A percentile compares a stretch with the other conserved stretches of the same genome.
Evolutionary conservation across 2,113 vertebrate genomes (phyloP).

Genomic region (Rhinopithecus roxellana): DNA sequence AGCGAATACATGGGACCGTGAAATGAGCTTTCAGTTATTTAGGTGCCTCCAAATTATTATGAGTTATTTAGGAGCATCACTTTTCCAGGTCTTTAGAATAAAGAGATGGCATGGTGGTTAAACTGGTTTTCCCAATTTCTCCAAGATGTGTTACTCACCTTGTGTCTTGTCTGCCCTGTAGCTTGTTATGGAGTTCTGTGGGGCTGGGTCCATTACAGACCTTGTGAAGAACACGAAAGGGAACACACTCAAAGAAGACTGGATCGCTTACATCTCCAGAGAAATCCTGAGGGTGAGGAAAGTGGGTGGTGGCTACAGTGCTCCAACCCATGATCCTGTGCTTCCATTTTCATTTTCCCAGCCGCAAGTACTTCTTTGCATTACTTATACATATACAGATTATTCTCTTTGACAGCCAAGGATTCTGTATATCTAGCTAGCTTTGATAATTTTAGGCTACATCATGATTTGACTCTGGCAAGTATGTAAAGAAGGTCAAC

Average conservation of each 20-base stretch:
- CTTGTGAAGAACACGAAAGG: slow-evolving; percentile 99
- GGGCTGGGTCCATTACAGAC: slow-evolving; percentile 98
- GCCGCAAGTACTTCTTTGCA: background rate
- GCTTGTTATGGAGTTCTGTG: slow-evolving; percentile 99
- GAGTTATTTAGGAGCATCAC: background rate
- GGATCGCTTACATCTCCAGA: slow-evolving; percentile 99
- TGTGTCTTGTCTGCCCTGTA: slow-evolving; percentile 77
- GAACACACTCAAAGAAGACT: slow-evolving; percentile 98
- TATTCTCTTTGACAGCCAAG: background rate
- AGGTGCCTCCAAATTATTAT: background rate
- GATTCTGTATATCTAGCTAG: background rate
- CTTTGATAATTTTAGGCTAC: background rate
- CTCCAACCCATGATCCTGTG: accelerated
- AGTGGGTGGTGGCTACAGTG: accelerated
- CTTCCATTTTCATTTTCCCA: background rate
- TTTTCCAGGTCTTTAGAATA: background rate
- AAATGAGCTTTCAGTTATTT: background rate
- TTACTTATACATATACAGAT: accelerated
- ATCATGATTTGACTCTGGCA: background rate
- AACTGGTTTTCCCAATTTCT: accelerated
- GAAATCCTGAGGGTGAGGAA: slow-evolving; percentile 94
- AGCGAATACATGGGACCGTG: slow-evolving; percentile 56
- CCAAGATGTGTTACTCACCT: background rate
- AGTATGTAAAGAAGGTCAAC: background rate
- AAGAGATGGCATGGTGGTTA: accelerated